phyloP scores from a whole-genome alignment of 1,140 invertebrate genomes.

The Drosophila insularis region DNA sequence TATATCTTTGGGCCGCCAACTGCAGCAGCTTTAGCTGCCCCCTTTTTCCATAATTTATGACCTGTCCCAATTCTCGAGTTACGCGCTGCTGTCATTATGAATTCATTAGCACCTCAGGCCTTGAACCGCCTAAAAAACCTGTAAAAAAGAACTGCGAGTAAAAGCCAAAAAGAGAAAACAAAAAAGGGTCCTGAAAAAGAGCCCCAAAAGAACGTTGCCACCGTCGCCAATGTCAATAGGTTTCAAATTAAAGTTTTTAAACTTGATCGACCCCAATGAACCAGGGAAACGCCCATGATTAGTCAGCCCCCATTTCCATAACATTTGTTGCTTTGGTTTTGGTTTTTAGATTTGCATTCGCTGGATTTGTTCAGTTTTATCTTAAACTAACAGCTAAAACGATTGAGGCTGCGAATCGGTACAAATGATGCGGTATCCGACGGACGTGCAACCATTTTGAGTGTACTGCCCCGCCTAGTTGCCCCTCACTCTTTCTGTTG shows the following conservation, averaged over 20 bases:
- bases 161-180: slow-evolving; percentile 8
- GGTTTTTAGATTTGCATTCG: slow-evolving; percentile 40
- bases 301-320: not conserved
- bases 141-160: slow-evolving; percentile 17
- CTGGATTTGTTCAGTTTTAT: slow-evolving; percentile 28
- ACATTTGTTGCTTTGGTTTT: not conserved
- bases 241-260: slow-evolving; percentile 43
- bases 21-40: too few species aligned
- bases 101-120: slow-evolving; percentile 69
- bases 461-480: too few species aligned
- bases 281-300: not conserved
- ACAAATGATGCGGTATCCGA: too few species aligned
- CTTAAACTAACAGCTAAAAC: too few species aligned
- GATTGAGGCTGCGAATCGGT: too few species aligned
- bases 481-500: too few species aligned
- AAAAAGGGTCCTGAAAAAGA: slow-evolving; percentile 3
- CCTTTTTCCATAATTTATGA: slow-evolving; percentile 70
- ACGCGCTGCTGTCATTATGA: slow-evolving; percentile 55
- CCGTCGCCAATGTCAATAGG: slow-evolving; percentile 58
- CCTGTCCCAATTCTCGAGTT: slow-evolving; percentile 45
- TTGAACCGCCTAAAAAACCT: slow-evolving; percentile 4
- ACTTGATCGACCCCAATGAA: not conserved
- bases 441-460: too few species aligned
- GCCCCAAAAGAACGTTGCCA: slow-evolving; percentile 31
- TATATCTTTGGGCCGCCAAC: too few species aligned